Conservation (phyloP, 2,888 invertebrate species). For the Drosophila ochracea region DNA sequence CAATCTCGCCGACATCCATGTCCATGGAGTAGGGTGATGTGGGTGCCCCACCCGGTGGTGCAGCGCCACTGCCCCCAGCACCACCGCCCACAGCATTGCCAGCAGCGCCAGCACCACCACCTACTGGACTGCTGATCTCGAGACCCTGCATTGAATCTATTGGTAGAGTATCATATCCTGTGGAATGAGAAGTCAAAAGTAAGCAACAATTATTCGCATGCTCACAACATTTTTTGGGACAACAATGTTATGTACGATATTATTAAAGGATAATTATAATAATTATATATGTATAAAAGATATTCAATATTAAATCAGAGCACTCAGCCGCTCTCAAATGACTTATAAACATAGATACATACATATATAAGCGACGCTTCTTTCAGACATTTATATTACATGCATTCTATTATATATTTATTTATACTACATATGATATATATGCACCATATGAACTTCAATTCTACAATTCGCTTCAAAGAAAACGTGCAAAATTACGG, state of each 20-base stretch:
- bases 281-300: not conserved
- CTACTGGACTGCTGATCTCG: conserved; percentile 90
- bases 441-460: not conserved
- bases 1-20: conserved; percentile 93
- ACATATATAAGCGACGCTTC: conserved; percentile 2
- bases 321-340: not conserved
- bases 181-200: conserved; percentile 48
- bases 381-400: not conserved
- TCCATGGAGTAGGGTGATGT: conserved; percentile 92
- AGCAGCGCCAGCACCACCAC: conserved; percentile 70
- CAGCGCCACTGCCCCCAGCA: conserved; percentile 58
- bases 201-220: conserved; percentile 1
- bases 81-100: conserved; percentile 74
- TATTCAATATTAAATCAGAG: not conserved
- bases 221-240: not conserved
- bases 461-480: conserved; percentile 1
- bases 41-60: conserved; percentile 84
- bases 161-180: conserved; percentile 99
- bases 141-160: conserved; percentile 98
- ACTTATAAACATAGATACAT: conserved; percentile 1
- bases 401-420: conserved; percentile 4
- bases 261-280: not conserved
- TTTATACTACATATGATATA: not conserved
- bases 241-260: not conserved
- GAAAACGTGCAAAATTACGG: conserved; percentile 16